Evolutionary conservation across 2,888 invertebrate species (phyloP).

Genomic region (Tigriopus californicus): DNA sequence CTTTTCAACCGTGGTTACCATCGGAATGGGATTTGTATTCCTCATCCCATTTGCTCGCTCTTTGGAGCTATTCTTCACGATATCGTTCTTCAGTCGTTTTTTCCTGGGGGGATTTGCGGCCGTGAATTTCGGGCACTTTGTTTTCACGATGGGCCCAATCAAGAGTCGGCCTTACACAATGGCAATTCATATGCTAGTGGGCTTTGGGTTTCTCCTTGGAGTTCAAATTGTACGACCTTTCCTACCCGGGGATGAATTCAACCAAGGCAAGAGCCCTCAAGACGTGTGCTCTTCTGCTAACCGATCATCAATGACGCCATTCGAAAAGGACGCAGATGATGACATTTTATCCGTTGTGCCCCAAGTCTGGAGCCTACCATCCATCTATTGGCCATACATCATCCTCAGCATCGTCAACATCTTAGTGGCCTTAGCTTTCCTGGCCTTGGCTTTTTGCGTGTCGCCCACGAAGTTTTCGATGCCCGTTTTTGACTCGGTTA

Average conservation of each 20-base stretch:
- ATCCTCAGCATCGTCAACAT: not conserved
- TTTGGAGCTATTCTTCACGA: not conserved
- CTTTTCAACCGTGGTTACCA: too few relatives aligned
- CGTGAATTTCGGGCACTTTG: not conserved
- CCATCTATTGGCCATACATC: not conserved
- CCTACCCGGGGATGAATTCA: not conserved
- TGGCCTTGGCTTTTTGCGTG: not conserved
- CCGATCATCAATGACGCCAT: too few relatives aligned
- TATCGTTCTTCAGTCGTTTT: not conserved
- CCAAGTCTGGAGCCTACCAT: not conserved
- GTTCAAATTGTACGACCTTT: not conserved
- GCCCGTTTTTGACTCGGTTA: not conserved
- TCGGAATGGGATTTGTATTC: not conserved
- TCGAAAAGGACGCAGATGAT: not conserved
- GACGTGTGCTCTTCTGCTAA: not conserved
- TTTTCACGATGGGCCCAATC: not conserved
- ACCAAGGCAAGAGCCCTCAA: not conserved
- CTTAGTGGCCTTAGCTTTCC: not conserved
- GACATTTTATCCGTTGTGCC: too few relatives aligned
- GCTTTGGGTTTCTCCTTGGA: not conserved
- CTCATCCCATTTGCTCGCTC: not conserved
- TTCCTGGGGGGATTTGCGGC: not conserved
- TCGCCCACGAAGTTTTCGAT: not conserved
- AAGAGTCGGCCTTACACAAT: not conserved
- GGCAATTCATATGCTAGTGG: not conserved